Evolutionary conservation across 2,113 vertebrate genomes (phyloP), one percentile per base, ranked within the genome.

Genomic region (Callorhinus ursinus): DNA sequence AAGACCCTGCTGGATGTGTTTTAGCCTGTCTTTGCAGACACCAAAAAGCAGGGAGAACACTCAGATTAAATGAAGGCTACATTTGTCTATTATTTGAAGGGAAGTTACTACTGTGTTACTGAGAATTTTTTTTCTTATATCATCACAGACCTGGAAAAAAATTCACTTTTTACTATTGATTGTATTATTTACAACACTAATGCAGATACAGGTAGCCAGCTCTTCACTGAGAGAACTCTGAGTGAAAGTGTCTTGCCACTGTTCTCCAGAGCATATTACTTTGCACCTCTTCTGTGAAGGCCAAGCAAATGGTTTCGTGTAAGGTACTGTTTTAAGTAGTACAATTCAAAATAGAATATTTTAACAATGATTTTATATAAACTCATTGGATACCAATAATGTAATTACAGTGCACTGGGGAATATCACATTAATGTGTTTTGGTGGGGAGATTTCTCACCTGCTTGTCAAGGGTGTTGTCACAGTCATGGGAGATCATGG

Each of bases 81-180:
- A n/a, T 57, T 95, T 92, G 86, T 85, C 83, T 96, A 94, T 96
- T 67, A 65, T 94, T 77, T 94, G 53, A 67, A 88, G 59, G 55
- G 21, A 77, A 14, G 92, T 96, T 51, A 83, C 81, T 85, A 63
- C 51, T 57, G 7, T 65, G 10, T 86, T 87, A 83, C 59, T 33
- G 84, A 85, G 33, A 51, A 76, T 88, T 83, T 19, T 53, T 96
- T 96, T 51, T 80, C 65, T 90, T 80, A 1, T 89, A 55, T 97
- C 19, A 74, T 51, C 1, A 96, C 22, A 97, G 90, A 85, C 88
- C 10, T 31, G 65, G 53, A 85, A 95, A 69, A 94, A 94, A 79
- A 97, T 7, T 42, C 42, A 57, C 12, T 76, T 94, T 98, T 59
- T 86, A 71, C 74, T 81, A 5, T 1, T 33, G 33, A n/a, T 26